Evolutionary conservation across 2,797 vertebrate genomes (phyloP), one percentile per base, ranked within the genome.

Genomic region (Schizothorax lantsangensis): DNA sequence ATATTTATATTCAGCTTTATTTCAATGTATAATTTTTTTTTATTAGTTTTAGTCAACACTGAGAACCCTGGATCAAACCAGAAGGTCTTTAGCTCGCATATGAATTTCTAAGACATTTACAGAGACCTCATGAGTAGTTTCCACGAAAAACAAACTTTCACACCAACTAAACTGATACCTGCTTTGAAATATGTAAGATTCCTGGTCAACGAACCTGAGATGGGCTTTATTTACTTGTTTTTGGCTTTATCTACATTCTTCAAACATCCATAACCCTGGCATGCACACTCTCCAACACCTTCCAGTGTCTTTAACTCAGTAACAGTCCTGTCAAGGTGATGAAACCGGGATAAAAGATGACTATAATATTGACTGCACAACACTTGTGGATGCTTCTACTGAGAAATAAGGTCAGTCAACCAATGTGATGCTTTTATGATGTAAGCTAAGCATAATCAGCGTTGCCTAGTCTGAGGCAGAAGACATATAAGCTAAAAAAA

Each of bases 341-440:
- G 73, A 68, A 68, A 75, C 19, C 3, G 40, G 49, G 19, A 84
- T 78, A 68, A 26, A 69, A 40, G 15, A 8, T 14, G 40, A 43
- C 6, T 33, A 14, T 57, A 43, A 72, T 54, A 62, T n/a, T 47
- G 40, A 64, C 26, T 38, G 38, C 54, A 75, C 54, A 77, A 66
- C 30, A 49, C 72, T 36, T n/a, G 2, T 14, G 26, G 40, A 68
- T 40, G n/a, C n/a, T 64, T 45, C 79, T 30, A 33, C 33, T 6
- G 47, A 36, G 40, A 69, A 69, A 45, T 7, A 3, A 15, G n/a
- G n/a, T 73, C 38, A 59, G 17, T 30, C n/a, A 84, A 73, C 54
- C 40, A 75, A 57, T 36, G 36, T n/a, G 17, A 75, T 23, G 71
- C 11, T 71, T 79, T 57, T 79, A 79, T 49, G 36, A 45, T 69